These are phyloP conservation scores for Ictidomys tridecemlineatus DNA, from an alignment of 2,113 vertebrate species.

Conservation along the genomic window DNA sequence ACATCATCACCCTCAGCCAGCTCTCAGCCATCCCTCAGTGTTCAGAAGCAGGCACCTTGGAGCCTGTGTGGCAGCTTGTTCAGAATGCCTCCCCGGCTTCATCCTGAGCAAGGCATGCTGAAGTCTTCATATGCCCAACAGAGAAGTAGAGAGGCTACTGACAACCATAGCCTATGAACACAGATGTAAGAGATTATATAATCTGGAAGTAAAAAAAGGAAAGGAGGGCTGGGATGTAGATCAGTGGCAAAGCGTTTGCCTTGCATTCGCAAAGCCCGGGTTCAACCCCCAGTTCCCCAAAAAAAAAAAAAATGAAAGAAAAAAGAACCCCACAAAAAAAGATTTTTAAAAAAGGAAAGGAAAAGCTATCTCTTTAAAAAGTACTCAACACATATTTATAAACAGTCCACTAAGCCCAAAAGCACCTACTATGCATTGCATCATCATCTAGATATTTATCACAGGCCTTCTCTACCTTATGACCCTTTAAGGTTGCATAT, in stretches of 20 bases:
- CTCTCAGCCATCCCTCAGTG: neutral
- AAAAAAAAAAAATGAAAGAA: too few species aligned
- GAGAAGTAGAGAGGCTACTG: neutral
- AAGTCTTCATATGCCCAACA: neutral
- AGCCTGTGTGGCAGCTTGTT: neutral
- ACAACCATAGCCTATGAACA: neutral
- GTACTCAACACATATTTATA: neutral
- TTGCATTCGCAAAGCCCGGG: too few species aligned
- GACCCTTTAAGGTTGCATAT: neutral
- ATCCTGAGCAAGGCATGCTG: neutral
- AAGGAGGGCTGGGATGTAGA: too few species aligned
- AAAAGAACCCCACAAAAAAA: too few species aligned
- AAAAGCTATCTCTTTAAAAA: neutral
- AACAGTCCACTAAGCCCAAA: neutral
- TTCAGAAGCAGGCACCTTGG: neutral
- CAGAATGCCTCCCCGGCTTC: neutral
- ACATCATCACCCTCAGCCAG: conserved; percentile 10
- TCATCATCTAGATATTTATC: neutral
- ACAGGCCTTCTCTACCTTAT: neutral
- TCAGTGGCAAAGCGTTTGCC: too few species aligned
- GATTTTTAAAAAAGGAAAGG: neutral
- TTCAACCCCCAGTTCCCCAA: too few species aligned
- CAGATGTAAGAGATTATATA: neutral
- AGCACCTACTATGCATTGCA: neutral
- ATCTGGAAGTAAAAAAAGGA: neutral